Percentiles rank a stretch among this genome's conserved stretches.
Evolutionary conservation across 2,888 invertebrate genomes (phyloP).

Genomic region (Standfussiana lucernea): DNA sequence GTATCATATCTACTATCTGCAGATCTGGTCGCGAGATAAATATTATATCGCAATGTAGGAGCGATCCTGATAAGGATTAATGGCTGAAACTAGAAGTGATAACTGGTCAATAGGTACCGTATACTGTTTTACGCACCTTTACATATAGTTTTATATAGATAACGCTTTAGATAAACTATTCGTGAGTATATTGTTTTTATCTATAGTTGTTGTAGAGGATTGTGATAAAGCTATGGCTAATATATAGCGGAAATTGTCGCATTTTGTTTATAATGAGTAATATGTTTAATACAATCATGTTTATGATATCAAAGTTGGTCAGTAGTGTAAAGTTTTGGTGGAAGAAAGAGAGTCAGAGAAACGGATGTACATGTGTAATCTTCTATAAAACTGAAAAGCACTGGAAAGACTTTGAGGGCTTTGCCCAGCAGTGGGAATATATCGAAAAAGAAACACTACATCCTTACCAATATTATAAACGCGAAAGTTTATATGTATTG

Average conservation of each 20-base stretch:
- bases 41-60: conserved; percentile 6
- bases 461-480: too few relatives aligned
- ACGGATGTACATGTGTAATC: background rate
- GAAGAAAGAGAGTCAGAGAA: too few relatives aligned
- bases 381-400: background rate
- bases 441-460: too few relatives aligned
- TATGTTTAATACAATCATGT: too few relatives aligned
- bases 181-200: conserved; percentile 11
- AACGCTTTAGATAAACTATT: conserved; percentile 12
- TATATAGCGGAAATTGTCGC: background rate
- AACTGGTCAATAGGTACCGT: background rate
- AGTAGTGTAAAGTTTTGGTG: background rate
- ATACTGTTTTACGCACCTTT: conserved; percentile 28
- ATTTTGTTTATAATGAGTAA: background rate
- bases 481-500: too few relatives aligned
- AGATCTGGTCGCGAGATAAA: conserved; percentile 20
- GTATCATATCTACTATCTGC: background rate
- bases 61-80: background rate
- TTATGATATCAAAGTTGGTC: too few relatives aligned
- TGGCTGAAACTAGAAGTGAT: background rate
- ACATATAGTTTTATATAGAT: background rate
- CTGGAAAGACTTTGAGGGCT: background rate
- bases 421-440: background rate
- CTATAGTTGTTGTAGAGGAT: background rate
- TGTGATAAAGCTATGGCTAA: background rate